Conservation (phyloP, 2,888 invertebrate genomes). For the Deilephila elpenor region DNA sequence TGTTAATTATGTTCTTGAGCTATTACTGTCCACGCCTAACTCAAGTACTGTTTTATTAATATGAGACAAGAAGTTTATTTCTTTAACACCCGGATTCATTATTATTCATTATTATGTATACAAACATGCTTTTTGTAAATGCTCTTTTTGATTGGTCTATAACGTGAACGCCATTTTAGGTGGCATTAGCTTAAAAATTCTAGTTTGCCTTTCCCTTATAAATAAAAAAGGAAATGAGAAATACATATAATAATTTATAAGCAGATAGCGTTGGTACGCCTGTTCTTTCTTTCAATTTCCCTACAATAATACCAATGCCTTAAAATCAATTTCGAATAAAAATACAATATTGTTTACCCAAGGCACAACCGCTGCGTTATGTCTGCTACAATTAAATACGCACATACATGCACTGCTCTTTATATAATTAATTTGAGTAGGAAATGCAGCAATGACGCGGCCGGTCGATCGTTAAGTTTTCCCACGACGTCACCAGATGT, state of each 20-base stretch:
- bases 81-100: background rate
- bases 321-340: background rate
- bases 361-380: background rate
- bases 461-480: slow-evolving; percentile 77
- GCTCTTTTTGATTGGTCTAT: background rate
- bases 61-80: background rate
- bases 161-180: background rate
- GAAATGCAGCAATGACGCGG: slow-evolving; percentile 28
- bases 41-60: slow-evolving; percentile 4
- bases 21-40: background rate
- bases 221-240: too few relatives aligned
- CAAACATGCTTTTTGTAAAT: background rate
- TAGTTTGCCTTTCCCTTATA: too few relatives aligned
- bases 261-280: too few relatives aligned
- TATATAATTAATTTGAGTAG: slow-evolving; percentile 23
- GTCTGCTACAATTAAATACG: background rate
- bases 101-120: background rate
- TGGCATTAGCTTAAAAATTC: too few relatives aligned
- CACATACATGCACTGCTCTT: slow-evolving; percentile 6
- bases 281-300: too few relatives aligned
- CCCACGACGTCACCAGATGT: slow-evolving; percentile 80
- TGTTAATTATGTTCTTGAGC: slow-evolving; percentile 19
- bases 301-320: too few relatives aligned
- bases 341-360: slow-evolving; percentile 14
- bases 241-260: too few relatives aligned